These are phyloP conservation scores for Drosophila equinoxialis DNA, from an alignment of 1,140 invertebrate species.

Conservation along the genomic window DNA sequence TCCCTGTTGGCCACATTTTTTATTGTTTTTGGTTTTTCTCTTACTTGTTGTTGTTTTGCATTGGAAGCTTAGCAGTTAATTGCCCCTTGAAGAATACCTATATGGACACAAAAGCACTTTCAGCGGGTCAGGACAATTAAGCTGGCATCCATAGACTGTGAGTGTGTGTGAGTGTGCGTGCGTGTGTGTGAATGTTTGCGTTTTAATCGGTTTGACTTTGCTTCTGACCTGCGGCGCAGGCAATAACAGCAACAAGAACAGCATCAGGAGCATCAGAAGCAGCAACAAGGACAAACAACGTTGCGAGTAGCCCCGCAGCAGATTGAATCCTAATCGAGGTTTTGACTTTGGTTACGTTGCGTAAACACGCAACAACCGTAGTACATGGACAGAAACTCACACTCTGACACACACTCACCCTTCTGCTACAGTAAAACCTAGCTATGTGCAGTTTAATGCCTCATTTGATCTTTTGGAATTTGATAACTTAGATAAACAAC, in stretches of 20 bases:
- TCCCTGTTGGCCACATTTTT: constrained; percentile 51
- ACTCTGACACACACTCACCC: constrained; percentile 21
- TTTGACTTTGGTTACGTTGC: constrained; percentile 81
- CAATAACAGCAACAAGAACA: constrained; percentile 14
- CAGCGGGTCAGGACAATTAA: constrained; percentile 33
- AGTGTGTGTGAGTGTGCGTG: constrained; percentile 20
- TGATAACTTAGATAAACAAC: no score
- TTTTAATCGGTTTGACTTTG: constrained; percentile 79
- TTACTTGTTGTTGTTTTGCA: constrained; percentile 34
- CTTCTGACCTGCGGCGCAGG: constrained; percentile 62
- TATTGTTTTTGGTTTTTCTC: constrained; percentile 18
- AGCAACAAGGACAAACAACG: constrained; percentile 62
- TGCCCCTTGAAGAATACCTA: constrained; percentile 78
- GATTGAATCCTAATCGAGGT: constrained; percentile 81
- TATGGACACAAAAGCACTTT: constrained; percentile 49
- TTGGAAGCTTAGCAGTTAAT: constrained; percentile 68
- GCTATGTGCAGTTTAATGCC: neutral
- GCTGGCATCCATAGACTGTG: neutral
- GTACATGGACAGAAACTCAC: constrained; percentile 32
- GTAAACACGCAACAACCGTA: constrained; percentile 77
- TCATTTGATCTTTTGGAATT: neutral
- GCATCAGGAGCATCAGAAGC: neutral
- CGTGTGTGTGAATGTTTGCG: constrained; percentile 44
- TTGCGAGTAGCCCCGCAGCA: constrained; percentile 66
- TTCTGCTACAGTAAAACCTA: constrained; percentile 21